Evolutionary conservation across 2,113 vertebrate genomes (phyloP), one percentile per base, ranked within the genome.

Genomic region (Morone saxatilis): DNA sequence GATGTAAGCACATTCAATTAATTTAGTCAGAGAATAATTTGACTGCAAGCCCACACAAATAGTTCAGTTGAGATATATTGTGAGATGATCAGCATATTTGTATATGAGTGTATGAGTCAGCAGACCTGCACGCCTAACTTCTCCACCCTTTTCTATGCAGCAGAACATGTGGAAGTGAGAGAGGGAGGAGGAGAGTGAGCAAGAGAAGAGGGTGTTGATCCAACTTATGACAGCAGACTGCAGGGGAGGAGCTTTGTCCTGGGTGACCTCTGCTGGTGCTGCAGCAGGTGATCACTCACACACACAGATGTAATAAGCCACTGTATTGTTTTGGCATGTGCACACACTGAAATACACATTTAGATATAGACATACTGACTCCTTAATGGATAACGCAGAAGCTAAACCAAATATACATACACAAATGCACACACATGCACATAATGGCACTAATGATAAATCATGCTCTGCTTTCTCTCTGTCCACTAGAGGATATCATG

Each of bases 201-300:
- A 5, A 22, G 71, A 74, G 62, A 66, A 59, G 56, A 83, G 81
- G 61, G 72, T 50, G 65, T 75, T 61, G 57, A 80, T 88, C 69
- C 78, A 88, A 88, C 72, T 86, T 90, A 72, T 89, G 86, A 67
- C 88, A 85, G 86, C 76, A 81, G 86, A 91, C 90, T 84, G 91
- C 89, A 88, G 62, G 89, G 88, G 84, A 87, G 86, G 86, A 88
- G 87, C 61, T 79, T 53, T 71, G 78, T 88, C 87, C 88, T 69
- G 61, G 43, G 75, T 85, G 82, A 91, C 93, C 92, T 93, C 85
- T 85, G 75, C 80, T 67, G 76, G 68, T 71, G 86, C 84, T 86
- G 82, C 92, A 84, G 88, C 88, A 91, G 88, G 91, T 89, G 83
- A 88, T 80, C 60, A 47, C 51, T 61, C 71, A 80, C 38, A 36